Base-by-base conservation (phyloP, 2,888 invertebrate genomes). In the Apotomis turbidana region DNA sequence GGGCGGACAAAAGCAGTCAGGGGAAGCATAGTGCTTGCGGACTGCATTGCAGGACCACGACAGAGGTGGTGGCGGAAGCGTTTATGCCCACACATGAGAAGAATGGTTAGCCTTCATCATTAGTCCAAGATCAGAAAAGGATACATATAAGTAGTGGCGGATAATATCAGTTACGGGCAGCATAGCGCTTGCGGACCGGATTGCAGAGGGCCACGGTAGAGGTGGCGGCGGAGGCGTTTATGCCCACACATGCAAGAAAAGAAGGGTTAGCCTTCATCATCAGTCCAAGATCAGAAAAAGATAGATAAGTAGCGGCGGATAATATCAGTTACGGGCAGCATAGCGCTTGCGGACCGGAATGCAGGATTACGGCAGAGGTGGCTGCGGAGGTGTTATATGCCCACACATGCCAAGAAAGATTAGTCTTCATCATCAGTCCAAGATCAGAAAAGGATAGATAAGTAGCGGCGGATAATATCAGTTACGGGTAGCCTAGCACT, bases 241-340 rank as follows among this genome's bases (percentile, higher is more conserved):
- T 27, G 27, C 27, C 27, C 27, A 27, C 27, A 3, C n/a, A n/a
- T 13, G 59, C 59, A 41, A 15, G 59, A 41, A 41, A 59, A 9
- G n/a, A n/a, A 58, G 5, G 27, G 27, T 27, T 27, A 27, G 27
- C 2, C 27, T 27, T 27, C 27, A 27, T 27, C 27, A 27, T 27
- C 27, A 27, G 27, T 27, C 27, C 27, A 2, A 27, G 2, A 27
- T 27, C 27, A 27, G 88, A 88, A 90, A 87, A 86, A 87, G 84
- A 87, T 85, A 87, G 85, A 90, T 90, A 91, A 89, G 90, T 83
- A 89, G 83, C 78, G 79, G 80, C 84, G 87, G 87, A 90, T 91
- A 90, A 91, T 89, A 80, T 85, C 76, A 78, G 77, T 79, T 74
- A 74, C 74, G 77, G 78, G 70, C 75, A 75, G 68, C 74, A 73